phyloP scores from a whole-genome alignment of 2,888 invertebrate genomes.

The Anaspis maculata region DNA sequence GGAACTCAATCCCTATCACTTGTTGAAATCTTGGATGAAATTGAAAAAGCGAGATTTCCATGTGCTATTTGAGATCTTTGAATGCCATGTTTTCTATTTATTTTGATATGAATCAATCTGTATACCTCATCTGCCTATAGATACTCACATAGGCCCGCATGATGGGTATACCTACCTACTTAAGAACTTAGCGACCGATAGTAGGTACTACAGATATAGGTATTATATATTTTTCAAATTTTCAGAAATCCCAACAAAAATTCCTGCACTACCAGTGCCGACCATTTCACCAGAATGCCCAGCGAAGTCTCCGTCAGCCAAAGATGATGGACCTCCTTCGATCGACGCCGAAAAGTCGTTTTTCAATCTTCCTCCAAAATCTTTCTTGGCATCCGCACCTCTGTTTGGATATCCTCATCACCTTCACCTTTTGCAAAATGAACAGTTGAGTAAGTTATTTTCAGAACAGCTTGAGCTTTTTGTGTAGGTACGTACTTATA shows the following conservation, averaged over 20 bases:
- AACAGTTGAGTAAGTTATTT: constrained; percentile 11
- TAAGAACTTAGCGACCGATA: too few relatives aligned
- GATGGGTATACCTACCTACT: too few relatives aligned
- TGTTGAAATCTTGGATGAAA: too few relatives aligned
- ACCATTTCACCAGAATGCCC: constrained; percentile 8
- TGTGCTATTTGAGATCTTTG: too few relatives aligned
- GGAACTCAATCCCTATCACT: too few relatives aligned
- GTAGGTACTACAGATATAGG: too few relatives aligned
- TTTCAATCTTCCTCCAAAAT: constrained; percentile 10
- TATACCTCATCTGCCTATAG: too few relatives aligned
- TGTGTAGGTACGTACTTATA: not conserved
- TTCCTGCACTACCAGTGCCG: not conserved
- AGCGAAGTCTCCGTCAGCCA: constrained; percentile 1
- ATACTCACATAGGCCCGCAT: too few relatives aligned
- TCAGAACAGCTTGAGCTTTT: not conserved
- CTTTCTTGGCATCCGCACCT: constrained; percentile 11
- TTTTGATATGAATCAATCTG: too few relatives aligned
- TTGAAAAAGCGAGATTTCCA: too few relatives aligned
- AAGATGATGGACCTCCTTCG: constrained; percentile 5
- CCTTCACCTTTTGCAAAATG: constrained; percentile 12
- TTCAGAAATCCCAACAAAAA: constrained; percentile 9
- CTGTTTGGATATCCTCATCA: constrained; percentile 15
- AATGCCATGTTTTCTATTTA: too few relatives aligned
- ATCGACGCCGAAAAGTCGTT: constrained; percentile 11
- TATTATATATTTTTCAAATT: too few relatives aligned